phyloP scores from a whole-genome alignment of 1,140 invertebrate species.

The Venustaconcha ellipsiformis region DNA sequence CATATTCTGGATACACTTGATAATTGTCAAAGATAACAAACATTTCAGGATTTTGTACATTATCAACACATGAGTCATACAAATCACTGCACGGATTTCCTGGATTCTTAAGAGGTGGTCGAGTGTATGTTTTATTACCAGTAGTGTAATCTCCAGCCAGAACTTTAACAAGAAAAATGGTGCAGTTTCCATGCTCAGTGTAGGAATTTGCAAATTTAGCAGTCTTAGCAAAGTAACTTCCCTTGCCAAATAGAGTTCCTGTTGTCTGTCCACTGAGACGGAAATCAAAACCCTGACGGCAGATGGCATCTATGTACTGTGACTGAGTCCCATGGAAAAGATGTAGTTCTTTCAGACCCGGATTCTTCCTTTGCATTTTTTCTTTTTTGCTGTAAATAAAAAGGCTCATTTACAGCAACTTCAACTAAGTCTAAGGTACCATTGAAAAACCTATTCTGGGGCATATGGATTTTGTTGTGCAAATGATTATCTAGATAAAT shows the following conservation, averaged over 20 bases:
- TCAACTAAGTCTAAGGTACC: too few species aligned
- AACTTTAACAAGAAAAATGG: conserved; percentile 40
- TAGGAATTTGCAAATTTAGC: conserved; percentile 39
- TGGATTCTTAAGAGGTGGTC: conserved; percentile 39
- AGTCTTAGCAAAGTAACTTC: conserved; percentile 48
- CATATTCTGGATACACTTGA: conserved; percentile 56
- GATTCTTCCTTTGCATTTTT: conserved; percentile 18
- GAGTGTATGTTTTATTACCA: conserved; percentile 27
- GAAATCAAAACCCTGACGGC: conserved; percentile 46
- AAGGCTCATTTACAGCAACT: too few species aligned
- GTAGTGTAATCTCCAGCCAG: conserved; percentile 42
- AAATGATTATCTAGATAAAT: too few species aligned
- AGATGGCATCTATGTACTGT: conserved; percentile 35
- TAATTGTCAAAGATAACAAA: conserved; percentile 51
- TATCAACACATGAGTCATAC: conserved; percentile 52
- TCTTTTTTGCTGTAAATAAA: conserved; percentile 18
- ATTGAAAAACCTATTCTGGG: too few species aligned
- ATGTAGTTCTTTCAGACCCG: conserved; percentile 27
- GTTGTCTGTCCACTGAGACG: conserved; percentile 23
- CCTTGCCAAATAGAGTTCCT: conserved; percentile 51
- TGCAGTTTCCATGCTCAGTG: conserved; percentile 14
- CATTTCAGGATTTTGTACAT: conserved; percentile 39
- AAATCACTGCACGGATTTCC: conserved; percentile 22
- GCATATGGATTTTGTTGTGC: too few species aligned
- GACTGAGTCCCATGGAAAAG: conserved; percentile 43